Conservation (phyloP, 2,888 invertebrate species). For the Rugalucina vietnamica region DNA sequence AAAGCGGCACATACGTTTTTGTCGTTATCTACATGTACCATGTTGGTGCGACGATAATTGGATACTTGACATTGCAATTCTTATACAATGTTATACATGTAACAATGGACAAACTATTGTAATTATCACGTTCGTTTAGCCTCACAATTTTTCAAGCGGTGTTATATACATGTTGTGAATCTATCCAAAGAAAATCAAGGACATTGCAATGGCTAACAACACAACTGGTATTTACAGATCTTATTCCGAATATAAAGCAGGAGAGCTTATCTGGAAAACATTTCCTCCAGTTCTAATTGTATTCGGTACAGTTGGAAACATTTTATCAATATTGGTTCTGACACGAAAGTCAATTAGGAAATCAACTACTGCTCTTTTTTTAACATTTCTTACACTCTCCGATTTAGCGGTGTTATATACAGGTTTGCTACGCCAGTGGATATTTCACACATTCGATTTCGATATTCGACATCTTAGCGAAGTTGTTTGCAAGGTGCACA, state of each 20-base stretch:
- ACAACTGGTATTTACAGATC: neutral
- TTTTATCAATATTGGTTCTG: neutral
- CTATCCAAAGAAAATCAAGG: neutral
- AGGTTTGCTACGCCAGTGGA: slow-evolving; percentile 73
- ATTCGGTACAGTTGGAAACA: neutral
- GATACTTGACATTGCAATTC: no score
- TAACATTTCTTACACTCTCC: slow-evolving; percentile 67
- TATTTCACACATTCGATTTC: slow-evolving; percentile 44
- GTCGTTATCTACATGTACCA: no score
- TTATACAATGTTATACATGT: no score
- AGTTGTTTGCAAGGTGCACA: slow-evolving; percentile 68
- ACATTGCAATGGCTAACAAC: neutral
- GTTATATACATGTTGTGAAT: no score
- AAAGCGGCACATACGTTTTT: no score
- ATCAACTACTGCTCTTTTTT: slow-evolving; percentile 70
- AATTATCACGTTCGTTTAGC: no score
- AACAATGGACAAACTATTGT: no score
- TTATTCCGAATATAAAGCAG: neutral
- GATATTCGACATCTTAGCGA: slow-evolving; percentile 66
- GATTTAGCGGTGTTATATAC: slow-evolving; percentile 74
- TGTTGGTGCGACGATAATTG: no score
- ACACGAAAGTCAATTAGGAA: slow-evolving; percentile 52
- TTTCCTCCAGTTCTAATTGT: neutral
- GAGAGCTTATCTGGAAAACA: neutral
- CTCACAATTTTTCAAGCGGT: no score